Evolutionary conservation across 2,113 vertebrate genomes (phyloP).

Genomic region (Mixornis gularis): DNA sequence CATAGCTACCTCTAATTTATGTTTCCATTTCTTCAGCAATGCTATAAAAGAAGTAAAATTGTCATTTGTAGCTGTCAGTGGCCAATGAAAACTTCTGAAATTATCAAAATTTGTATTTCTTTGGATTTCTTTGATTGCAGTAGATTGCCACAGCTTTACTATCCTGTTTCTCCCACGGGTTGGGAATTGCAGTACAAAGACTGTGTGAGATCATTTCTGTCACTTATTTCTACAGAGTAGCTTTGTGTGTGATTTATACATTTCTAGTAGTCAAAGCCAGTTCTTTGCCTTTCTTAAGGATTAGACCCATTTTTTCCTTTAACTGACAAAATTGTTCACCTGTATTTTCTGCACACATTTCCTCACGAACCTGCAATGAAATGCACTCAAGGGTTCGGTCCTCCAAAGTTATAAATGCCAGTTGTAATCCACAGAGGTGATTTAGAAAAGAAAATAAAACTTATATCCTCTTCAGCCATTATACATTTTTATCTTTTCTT

Average conservation of each 20-base stretch:
- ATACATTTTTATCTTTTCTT: slow-evolving; percentile 14
- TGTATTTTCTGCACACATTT: not conserved
- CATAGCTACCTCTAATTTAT: not conserved
- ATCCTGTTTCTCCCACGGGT: not conserved
- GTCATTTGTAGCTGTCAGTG: not conserved
- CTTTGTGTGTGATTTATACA: not conserved
- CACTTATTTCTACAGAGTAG: not conserved
- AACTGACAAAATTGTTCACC: not conserved
- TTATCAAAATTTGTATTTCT: not conserved
- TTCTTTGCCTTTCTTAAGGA: not conserved
- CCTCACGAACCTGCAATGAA: not conserved
- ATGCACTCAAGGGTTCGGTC: not conserved
- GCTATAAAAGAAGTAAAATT: not conserved
- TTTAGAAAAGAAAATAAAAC: slow-evolving; percentile 43
- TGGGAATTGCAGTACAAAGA: not conserved
- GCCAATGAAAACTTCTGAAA: not conserved
- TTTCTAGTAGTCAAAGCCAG: not conserved
- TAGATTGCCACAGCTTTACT: not conserved
- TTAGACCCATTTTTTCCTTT: not conserved
- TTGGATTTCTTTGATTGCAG: not conserved
- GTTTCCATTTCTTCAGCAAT: not conserved
- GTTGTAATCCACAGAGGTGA: not conserved
- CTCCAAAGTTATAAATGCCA: not conserved
- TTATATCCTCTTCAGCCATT: not conserved
- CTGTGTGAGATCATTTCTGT: not conserved